Evolutionary conservation across 1,140 invertebrate species (phyloP).

Genomic region (Bombus turneri): DNA sequence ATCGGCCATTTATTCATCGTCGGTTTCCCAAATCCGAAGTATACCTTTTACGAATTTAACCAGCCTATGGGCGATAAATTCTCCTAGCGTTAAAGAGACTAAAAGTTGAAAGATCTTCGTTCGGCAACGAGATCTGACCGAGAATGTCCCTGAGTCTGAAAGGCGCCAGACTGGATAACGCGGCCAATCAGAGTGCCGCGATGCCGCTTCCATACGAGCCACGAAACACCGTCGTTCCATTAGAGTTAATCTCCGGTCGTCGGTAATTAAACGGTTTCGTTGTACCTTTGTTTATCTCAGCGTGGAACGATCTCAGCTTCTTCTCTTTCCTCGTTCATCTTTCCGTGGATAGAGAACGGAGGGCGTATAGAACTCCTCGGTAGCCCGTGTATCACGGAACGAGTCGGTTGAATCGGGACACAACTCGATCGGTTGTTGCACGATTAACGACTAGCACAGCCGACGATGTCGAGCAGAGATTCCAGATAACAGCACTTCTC

Average conservation of each 20-base stretch:
- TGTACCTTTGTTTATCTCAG: conserved; percentile 71
- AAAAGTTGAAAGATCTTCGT: neutral
- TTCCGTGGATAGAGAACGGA: neutral
- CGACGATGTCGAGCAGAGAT: conserved; percentile 37
- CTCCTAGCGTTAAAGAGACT: neutral
- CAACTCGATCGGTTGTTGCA: conserved; percentile 51
- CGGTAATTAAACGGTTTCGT: conserved; percentile 77
- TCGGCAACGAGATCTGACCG: conserved; percentile 7
- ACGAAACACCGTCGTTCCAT: conserved; percentile 76
- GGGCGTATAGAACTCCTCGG: conserved; percentile 27
- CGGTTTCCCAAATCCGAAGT: too few species aligned
- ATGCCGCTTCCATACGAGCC: conserved; percentile 31
- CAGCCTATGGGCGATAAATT: neutral
- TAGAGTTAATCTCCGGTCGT: conserved; percentile 74
- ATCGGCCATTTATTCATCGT: neutral
- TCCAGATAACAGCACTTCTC: conserved; percentile 18
- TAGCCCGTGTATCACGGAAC: conserved; percentile 57
- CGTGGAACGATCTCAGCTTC: conserved; percentile 32
- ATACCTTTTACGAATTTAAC: neutral
- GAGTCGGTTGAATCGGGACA: conserved; percentile 37
- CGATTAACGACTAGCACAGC: conserved; percentile 50
- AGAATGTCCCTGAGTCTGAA: conserved; percentile 69
- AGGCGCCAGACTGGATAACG: conserved; percentile 69
- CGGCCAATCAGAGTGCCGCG: conserved; percentile 61
- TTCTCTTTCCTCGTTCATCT: neutral